Base-by-base conservation (phyloP, 2,888 invertebrate genomes). In the Crossocerus cetratus region DNA sequence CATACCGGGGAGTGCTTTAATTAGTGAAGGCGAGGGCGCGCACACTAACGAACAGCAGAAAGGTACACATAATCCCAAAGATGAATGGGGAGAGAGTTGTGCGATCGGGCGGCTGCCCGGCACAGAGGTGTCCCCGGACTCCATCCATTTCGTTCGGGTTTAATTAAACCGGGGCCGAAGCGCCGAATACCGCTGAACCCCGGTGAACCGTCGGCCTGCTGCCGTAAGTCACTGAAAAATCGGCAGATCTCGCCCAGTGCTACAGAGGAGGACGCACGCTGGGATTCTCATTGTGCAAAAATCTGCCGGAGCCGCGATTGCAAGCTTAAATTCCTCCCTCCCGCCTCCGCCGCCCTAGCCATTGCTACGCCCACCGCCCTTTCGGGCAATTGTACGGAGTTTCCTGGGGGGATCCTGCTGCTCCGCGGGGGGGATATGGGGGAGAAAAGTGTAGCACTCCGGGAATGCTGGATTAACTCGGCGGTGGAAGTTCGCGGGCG, bases 161-260 rank as follows among this genome's bases (percentile, higher is more conserved):
- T 49, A 49, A 49, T 49, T 49, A 49, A 49, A 49, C 49, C 2
- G 14, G n/a, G 4, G n/a, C 32, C 32, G 32, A 32, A 32, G 32
- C 49, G 14, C 49, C 49, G 49, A 49, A 49, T 14, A 49, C 49
- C 13, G 49, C 4, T 14, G 49, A 16, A 49, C 11, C 16, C 14
- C 49, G 2, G 2, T 49, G 32, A 4, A 49, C 8, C 11, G 3
- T 49, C n/a, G 49, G n/a, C n/a, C n/a, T 2, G 3, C 49, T 49
- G 49, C 49, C 49, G 49, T 49, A 49, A 49, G 49, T 49, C 49
- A 49, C 49, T 13, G 49, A 49, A 49, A 49, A 49, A 49, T 49
- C 49, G 49, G 49, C 49, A 49, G 49, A 49, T 16, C 5, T 11
- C 1, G 32, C 8, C 32, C 32, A 32, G 11, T 32, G 32, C 32